Evolutionary conservation across 1,140 invertebrate species (phyloP), one percentile per base, ranked within the genome.

Genomic region (Bacillus rossius): DNA sequence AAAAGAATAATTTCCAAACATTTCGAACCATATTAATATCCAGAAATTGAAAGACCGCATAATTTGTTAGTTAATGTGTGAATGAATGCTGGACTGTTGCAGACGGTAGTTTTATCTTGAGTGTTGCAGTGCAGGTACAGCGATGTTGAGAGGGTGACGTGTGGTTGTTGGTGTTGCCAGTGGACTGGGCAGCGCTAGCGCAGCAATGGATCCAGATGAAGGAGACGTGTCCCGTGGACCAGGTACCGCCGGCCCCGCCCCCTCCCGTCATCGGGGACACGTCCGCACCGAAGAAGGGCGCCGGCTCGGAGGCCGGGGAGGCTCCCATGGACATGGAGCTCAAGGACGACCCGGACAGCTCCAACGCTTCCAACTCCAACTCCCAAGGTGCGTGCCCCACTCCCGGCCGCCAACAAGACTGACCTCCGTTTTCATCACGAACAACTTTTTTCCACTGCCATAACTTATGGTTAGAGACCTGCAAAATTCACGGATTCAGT

Each of bases 131-230:
- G n/a, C n/a, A n/a, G n/a, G n/a, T n/a, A n/a, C n/a, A n/a, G n/a
- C n/a, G n/a, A n/a, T n/a, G n/a, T n/a, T n/a, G n/a, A n/a, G n/a
- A n/a, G n/a, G n/a, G n/a, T n/a, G n/a, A n/a, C n/a, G n/a, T n/a
- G n/a, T n/a, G n/a, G n/a, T n/a, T n/a, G n/a, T n/a, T n/a, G n/a
- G 63, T 57, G 63, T 64, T 72, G 73, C 25, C 68, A 83, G 94
- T 97, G 53, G 94, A 98, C 74, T 97, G 95, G 94, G 94, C 93
- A 26, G 85, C 89, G 53, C 74, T 98, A 62, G 94, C 95, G 16
- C 94, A 97, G 68, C 94, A 97, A 83, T 97, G 95, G 95, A 98
- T 98, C 61, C 89, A 91, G 69, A 96, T 96, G 91, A 94, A 95
- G 69, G 92, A 94, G 71, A 80, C 82, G 16, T 69, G 70, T 23